Evolutionary conservation across 2,113 vertebrate species (phyloP).

Genomic region (Ascaphus truei): DNA sequence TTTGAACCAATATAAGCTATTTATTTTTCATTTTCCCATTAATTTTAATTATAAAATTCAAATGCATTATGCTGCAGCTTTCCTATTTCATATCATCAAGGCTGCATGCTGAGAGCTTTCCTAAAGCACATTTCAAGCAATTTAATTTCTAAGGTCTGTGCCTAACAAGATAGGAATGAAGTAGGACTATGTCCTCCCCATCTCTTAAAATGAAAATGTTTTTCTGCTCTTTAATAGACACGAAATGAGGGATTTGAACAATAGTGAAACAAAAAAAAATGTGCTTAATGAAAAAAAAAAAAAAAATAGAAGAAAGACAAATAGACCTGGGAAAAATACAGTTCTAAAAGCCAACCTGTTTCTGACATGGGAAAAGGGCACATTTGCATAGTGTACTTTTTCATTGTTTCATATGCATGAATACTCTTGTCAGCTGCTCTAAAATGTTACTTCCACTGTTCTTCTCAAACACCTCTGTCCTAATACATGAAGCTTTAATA

Average conservation of each 20-base stretch:
- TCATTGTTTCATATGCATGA: slow-evolving; percentile 26
- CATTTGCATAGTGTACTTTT: slow-evolving; percentile 32
- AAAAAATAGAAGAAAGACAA: slow-evolving; percentile 9
- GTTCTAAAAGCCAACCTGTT: slow-evolving; percentile 20
- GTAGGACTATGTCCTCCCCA: slow-evolving; percentile 20
- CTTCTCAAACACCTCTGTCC: slow-evolving; percentile 30
- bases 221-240: slow-evolving; percentile 28
- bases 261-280: slow-evolving; percentile 13
- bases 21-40: slow-evolving; percentile 62
- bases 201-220: slow-evolving; percentile 23
- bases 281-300: background rate
- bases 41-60: slow-evolving; percentile 67
- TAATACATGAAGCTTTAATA: slow-evolving; percentile 42
- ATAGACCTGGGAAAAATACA: background rate
- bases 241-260: slow-evolving; percentile 47
- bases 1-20: slow-evolving; percentile 40
- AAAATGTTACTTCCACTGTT: slow-evolving; percentile 25
- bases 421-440: background rate
- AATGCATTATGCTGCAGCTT: slow-evolving; percentile 57
- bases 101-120: slow-evolving; percentile 50
- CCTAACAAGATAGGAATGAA: slow-evolving; percentile 51
- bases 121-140: slow-evolving; percentile 59
- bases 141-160: slow-evolving; percentile 53
- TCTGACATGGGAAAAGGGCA: background rate
- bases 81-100: slow-evolving; percentile 56